Percentiles rank a stretch among this genome's conserved stretches.
Evolutionary conservation across 2,888 invertebrate species (phyloP).

Genomic region (Nowickia ferox): DNA sequence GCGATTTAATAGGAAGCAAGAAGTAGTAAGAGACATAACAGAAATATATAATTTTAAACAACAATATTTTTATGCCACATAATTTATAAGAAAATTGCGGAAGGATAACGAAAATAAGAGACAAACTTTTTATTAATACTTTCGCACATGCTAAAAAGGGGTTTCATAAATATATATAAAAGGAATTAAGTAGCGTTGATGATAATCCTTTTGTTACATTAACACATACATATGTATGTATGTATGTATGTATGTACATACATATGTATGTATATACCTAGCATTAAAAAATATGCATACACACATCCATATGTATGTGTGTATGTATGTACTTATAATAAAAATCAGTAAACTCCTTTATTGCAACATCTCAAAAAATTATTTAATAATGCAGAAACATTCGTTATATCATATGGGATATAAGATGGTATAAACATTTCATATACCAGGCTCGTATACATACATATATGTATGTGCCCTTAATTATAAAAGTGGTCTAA

Average conservation of each 20-base stretch:
- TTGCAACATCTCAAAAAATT: too few relatives aligned
- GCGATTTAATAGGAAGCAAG: constrained; percentile 19
- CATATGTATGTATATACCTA: neutral
- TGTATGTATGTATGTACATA: neutral
- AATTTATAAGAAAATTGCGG: constrained; percentile 7
- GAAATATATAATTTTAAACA: constrained; percentile 7
- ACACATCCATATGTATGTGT: neutral
- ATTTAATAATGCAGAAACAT: too few relatives aligned
- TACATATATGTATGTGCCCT: too few relatives aligned
- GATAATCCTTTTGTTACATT: constrained; percentile 18
- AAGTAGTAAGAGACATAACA: constrained; percentile 1
- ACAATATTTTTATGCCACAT: constrained; percentile 28
- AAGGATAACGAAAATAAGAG: constrained; percentile 13
- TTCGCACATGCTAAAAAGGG: constrained; percentile 6
- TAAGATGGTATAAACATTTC: too few relatives aligned
- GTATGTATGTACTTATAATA: too few relatives aligned
- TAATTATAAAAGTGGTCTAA: too few relatives aligned
- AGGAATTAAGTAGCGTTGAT: constrained; percentile 3
- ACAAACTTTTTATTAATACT: neutral
- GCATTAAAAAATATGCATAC: too few relatives aligned
- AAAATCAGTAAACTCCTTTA: too few relatives aligned
- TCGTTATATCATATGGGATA: too few relatives aligned
- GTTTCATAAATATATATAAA: constrained; percentile 1
- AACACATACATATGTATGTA: constrained; percentile 7
- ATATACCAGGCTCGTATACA: too few relatives aligned